Conservation (phyloP, 2,888 invertebrate genomes). For the Rhingia rostrata region DNA sequence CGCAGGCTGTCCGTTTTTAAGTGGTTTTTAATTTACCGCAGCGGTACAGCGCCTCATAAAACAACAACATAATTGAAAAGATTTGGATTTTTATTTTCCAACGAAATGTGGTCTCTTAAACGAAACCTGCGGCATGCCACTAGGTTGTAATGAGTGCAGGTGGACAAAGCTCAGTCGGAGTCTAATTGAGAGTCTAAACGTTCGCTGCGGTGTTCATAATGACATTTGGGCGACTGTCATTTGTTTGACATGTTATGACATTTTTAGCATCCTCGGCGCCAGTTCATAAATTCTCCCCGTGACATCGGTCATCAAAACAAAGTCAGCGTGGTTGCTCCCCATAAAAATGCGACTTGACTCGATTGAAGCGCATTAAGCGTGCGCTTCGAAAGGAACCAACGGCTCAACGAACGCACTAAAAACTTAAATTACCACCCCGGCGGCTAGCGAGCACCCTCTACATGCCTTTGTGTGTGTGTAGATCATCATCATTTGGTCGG, state of each 20-base stretch:
- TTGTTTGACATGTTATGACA: slow-evolving; percentile 68
- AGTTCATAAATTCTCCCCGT: slow-evolving; percentile 47
- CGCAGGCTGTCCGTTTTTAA: slow-evolving; percentile 13
- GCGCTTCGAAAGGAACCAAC: slow-evolving; percentile 1
- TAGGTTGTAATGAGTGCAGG: slow-evolving; percentile 32
- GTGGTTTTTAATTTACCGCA: slow-evolving; percentile 46
- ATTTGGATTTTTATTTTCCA: slow-evolving; percentile 15
- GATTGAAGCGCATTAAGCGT: background rate
- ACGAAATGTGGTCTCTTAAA: slow-evolving; percentile 63
- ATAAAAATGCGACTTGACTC: slow-evolving; percentile 17
- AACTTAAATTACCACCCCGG: slow-evolving; percentile 47
- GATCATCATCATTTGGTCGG: slow-evolving; percentile 53
- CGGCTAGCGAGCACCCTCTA: slow-evolving; percentile 31
- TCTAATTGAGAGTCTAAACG: slow-evolving; percentile 42
- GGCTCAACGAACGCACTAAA: slow-evolving; percentile 12
- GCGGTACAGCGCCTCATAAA: slow-evolving; percentile 48
- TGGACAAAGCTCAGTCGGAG: background rate
- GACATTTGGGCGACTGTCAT: slow-evolving; percentile 39
- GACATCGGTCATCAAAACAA: slow-evolving; percentile 53
- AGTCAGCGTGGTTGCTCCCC: slow-evolving; percentile 28
- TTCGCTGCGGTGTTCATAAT: slow-evolving; percentile 8
- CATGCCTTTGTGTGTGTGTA: slow-evolving; percentile 49
- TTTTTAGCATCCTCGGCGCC: slow-evolving; percentile 63
- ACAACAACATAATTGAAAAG: slow-evolving; percentile 57
- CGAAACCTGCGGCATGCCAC: slow-evolving; percentile 55